These are phyloP conservation scores for Lepidocolaptes lacrymiger DNA, from an alignment of 2,797 vertebrate species.

Conservation along the genomic window DNA sequence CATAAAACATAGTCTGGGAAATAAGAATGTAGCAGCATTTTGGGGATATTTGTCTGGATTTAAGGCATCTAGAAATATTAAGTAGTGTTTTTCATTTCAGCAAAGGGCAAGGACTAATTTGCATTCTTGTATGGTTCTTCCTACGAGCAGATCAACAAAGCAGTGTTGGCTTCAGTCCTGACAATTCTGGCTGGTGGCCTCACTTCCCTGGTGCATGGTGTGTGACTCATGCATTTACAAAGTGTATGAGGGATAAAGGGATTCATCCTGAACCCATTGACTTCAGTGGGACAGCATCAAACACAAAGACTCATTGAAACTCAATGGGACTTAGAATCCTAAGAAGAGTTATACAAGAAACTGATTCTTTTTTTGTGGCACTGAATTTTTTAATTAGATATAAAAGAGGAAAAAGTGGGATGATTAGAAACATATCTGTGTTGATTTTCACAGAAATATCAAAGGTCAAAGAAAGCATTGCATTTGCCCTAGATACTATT, in stretches of 20 bases:
- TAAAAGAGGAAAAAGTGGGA: background rate
- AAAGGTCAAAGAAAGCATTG: background rate
- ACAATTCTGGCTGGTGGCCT: slow-evolving; percentile 48
- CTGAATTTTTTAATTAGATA: background rate
- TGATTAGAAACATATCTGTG: background rate
- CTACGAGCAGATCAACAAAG: slow-evolving; percentile 23
- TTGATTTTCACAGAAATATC: background rate
- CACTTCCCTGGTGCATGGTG: slow-evolving; percentile 30
- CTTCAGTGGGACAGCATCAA: slow-evolving; percentile 43
- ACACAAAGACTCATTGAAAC: slow-evolving; percentile 62
- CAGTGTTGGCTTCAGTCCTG: slow-evolving; percentile 41
- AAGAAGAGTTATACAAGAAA: slow-evolving; percentile 44
- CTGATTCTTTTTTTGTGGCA: slow-evolving; percentile 16
- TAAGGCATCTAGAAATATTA: slow-evolving; percentile 40
- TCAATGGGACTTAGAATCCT: slow-evolving; percentile 29
- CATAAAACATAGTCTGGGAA: background rate
- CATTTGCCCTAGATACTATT: background rate
- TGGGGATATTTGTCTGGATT: background rate
- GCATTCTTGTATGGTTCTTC: slow-evolving; percentile 42
- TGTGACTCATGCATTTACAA: slow-evolving; percentile 55
- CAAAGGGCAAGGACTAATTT: slow-evolving; percentile 47
- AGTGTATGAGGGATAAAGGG: slow-evolving; percentile 43
- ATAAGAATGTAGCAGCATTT: background rate
- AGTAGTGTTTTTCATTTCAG: slow-evolving; percentile 11
- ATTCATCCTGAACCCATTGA: slow-evolving; percentile 60